Evolutionary conservation across 1,140 invertebrate genomes (phyloP), one percentile per base, ranked within the genome.

Genomic region (Drosophila nebulosa): DNA sequence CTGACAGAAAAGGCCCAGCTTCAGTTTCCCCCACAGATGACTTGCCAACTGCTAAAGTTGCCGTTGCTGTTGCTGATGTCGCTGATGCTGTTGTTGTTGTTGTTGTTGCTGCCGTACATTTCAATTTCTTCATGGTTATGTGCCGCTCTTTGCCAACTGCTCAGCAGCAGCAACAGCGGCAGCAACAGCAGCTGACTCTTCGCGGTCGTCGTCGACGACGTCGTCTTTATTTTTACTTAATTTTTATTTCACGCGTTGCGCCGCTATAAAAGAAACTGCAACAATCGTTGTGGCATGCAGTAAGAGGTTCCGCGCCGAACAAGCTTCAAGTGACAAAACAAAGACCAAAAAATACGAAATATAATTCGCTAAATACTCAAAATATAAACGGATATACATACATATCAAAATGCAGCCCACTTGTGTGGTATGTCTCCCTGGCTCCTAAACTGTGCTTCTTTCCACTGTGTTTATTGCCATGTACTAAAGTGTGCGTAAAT

Each of bases 231-330:
- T 80, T 86, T 86, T 86, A 81, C 74, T 88, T 88, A 78, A 85
- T 86, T 86, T 85, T 81, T 78, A 81, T 86, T 81, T 86, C 81
- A 78, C 81, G 83, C 76, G 65, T 64, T 79, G 79, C 79, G 85
- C 74, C 72, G 66, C 89, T 90, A 90, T 90, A 90, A 88, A 90
- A 90, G 83, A 76, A 90, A 85, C 89, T 81, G 83, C 78, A 84
- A 79, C 75, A 80, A 74, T 76, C 81, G 72, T 74, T 83, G 83
- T 90, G 80, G 74, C 83, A 86, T 90, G 88, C 90, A 91, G 90
- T 88, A 90, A 89, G 83, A 89, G 79, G 78, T 89, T 81, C 78
- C 86, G 89, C 83, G 89, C 88, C 74, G 52, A 78, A 88, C 81
- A 62, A 88, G 64, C 83, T 71, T 52, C 79, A 56, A 64, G 70